Evolutionary conservation across 2,113 vertebrate genomes (phyloP), one percentile per base, ranked within the genome.

Genomic region (Lepus americanus): DNA sequence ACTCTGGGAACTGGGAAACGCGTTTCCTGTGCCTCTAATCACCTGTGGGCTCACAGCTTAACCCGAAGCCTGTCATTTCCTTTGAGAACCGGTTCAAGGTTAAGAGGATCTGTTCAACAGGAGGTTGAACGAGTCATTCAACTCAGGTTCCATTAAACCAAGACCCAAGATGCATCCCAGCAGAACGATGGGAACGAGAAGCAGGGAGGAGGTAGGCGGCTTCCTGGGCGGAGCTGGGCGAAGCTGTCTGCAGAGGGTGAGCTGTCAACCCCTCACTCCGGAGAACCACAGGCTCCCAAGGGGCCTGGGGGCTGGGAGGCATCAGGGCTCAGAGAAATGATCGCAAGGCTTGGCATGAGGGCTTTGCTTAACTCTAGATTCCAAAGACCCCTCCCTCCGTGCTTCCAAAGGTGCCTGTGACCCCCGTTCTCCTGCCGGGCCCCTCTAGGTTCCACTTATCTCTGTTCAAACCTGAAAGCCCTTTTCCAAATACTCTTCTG

Each of bases 41-140:
- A 39, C n/a, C 77, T 63, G 66, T 39, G 55, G 36, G 5, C 77
- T 94, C 76, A 59, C 44, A 69, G 25, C 73, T 73, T 36, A 67
- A 67, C 31, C 61, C 73, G 74, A 94, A 90, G 53, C 59, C n/a
- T 80, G 78, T 94, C 69, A 70, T 77, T 85, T 80, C 77, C 25
- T 89, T 92, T 64, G 69, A 81, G 69, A 86, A 90, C 39, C 14
- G 33, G 66, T 87, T 77, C 69, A 94, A 96, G 36, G 27, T 84
- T 92, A 94, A 94, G 80, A 95, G 69, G 70, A 53, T 90, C 59
- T 66, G 1, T 73, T 87, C 39, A 69, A 92, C 14, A 39, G 3
- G n/a, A 13, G 23, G 31, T 93, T 74, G 66, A 29, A 69, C 81
- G 85, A 69, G n/a, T 78, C 49, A 36, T 73, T 84, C 49, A n/a